Percentiles rank a stretch among this genome's conserved stretches.
Conservation (phyloP, 2,113 vertebrate species). For the Paradoxurus hermaphroditus region DNA sequence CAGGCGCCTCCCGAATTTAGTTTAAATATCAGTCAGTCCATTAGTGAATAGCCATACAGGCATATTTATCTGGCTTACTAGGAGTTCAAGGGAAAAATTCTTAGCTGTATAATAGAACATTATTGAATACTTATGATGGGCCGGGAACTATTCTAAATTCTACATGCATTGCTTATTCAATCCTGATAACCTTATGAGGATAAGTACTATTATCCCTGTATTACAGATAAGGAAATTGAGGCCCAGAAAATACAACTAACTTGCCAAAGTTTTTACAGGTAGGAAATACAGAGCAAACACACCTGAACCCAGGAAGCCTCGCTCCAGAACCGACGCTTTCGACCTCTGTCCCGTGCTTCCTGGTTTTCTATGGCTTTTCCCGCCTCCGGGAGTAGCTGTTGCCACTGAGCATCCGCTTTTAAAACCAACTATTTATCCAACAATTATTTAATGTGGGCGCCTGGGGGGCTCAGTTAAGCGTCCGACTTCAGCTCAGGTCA, state of each 20-base stretch:
- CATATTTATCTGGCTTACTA: not conserved
- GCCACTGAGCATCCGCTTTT: not conserved
- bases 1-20: not conserved
- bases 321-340: not conserved
- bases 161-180: not conserved
- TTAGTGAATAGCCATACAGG: not conserved
- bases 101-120: not conserved
- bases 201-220: not conserved
- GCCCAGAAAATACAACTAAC: not conserved
- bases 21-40: not conserved
- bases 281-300: not conserved
- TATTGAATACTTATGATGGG: not conserved
- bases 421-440: not conserved
- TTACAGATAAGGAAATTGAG: not conserved
- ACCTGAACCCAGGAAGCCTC: not conserved
- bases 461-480: too few relatives aligned
- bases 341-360: not conserved
- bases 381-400: not conserved
- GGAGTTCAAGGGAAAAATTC: conserved; percentile 9
- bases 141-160: not conserved
- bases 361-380: not conserved
- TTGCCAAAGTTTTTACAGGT: not conserved
- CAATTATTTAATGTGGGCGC: not conserved
- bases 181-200: not conserved
- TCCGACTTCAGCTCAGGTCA: too few relatives aligned